phyloP scores from a whole-genome alignment of 2,113 vertebrate species.

The Nycticorax nycticorax region DNA sequence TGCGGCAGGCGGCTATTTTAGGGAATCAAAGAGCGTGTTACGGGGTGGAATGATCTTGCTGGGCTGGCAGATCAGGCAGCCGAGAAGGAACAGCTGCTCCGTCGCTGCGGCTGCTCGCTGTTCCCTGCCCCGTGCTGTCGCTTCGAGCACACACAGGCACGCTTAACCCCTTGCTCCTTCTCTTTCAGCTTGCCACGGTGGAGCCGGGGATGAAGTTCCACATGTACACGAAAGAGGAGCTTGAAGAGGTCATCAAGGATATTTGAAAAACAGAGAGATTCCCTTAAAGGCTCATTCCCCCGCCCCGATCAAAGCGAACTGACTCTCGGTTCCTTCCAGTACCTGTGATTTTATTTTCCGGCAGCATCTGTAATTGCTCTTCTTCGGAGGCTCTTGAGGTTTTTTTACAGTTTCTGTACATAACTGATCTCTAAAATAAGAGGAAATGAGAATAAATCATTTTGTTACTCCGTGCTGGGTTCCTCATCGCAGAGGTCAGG shows the following conservation, averaged over 20 bases:
- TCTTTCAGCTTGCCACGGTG: conserved; percentile 88
- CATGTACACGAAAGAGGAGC: conserved; percentile 98
- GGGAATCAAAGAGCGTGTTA: not conserved
- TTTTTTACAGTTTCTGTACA: conserved; percentile 78
- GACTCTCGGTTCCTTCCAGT: conserved; percentile 28
- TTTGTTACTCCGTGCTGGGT: conserved; percentile 55
- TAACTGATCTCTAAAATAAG: conserved; percentile 68
- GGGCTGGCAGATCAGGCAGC: conserved; percentile 60
- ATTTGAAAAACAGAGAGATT: conserved; percentile 77
- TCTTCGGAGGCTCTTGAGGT: conserved; percentile 41
- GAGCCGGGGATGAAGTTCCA: conserved; percentile 96
- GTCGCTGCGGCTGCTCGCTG: not conserved
- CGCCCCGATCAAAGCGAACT: not conserved
- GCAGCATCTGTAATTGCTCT: conserved; percentile 17
- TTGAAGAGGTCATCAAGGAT: conserved; percentile 97
- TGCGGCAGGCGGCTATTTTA: conserved; percentile 68
- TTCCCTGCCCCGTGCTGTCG: not conserved
- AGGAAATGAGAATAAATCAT: conserved; percentile 73
- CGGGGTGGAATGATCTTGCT: conserved; percentile 40
- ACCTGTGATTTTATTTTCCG: conserved; percentile 59
- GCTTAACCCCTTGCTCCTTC: conserved; percentile 47
- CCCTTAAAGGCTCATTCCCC: conserved; percentile 27
- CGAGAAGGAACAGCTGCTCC: conserved; percentile 66
- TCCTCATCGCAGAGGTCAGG: not conserved
- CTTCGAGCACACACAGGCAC: not conserved